Conservation (phyloP, 1,140 invertebrate genomes). For the Semibalanus balanoides region DNA sequence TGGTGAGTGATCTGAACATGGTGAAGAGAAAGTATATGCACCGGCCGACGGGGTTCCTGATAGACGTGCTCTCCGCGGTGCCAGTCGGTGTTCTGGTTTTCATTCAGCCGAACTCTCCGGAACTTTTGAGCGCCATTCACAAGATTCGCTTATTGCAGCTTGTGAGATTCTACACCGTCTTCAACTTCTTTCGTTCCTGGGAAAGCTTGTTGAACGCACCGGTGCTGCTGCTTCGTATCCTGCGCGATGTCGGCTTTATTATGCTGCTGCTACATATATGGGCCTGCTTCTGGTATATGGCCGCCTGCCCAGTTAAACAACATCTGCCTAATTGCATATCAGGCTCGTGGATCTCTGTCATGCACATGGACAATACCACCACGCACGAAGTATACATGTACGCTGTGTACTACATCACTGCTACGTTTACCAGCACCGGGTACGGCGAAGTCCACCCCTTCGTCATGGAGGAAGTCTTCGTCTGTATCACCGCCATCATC, state of each 20-base stretch:
- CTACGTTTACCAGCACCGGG: background rate
- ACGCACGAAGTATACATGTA: background rate
- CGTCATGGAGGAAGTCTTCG: background rate
- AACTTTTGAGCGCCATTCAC: background rate
- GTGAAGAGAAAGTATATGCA: background rate
- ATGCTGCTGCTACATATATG: background rate
- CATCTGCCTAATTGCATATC: background rate
- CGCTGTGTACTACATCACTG: background rate
- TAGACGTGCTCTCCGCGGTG: background rate
- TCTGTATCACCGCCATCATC: background rate
- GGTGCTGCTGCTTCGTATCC: background rate
- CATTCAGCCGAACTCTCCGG: background rate
- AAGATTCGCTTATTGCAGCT: background rate
- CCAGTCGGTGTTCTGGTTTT: background rate
- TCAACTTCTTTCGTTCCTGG: background rate
- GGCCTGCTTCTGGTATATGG: background rate
- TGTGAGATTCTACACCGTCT: background rate
- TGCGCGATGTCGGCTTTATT: background rate
- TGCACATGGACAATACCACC: background rate
- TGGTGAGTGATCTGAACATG: background rate
- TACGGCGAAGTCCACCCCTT: background rate
- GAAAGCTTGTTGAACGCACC: background rate
- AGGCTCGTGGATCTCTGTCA: background rate
- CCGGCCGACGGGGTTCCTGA: background rate
- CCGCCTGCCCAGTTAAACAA: background rate